Evolutionary conservation across 2,888 invertebrate species (phyloP), one percentile per base, ranked within the genome.

Genomic region (Sphaeridia pumilis): DNA sequence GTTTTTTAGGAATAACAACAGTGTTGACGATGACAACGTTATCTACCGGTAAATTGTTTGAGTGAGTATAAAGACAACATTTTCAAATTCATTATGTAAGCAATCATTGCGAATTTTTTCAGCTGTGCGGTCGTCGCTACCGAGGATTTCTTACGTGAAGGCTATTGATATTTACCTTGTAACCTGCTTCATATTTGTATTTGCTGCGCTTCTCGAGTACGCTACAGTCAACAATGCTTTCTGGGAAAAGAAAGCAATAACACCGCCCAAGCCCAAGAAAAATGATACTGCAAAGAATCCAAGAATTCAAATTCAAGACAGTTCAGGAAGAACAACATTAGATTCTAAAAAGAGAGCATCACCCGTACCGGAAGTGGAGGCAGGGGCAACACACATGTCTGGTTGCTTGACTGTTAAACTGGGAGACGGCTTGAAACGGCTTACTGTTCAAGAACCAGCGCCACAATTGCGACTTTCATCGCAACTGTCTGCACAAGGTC

Each of bases 1-100:
- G 24, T 27, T 34, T 60, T 66, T 2, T 67, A 76, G 76, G 77
- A 31, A 77, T 77, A 50, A 77, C 77, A 10, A 77, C 77, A 3
- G 77, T 78, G 34, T 68, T 77, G 50, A 77, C 77, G 2, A 77
- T 77, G 77, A 77, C 77, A 2, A 77, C 77, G 3, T 77, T 77
- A 1, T 49, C 49, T 27, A 49, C 43, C 22, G 42, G 49, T 49
- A 43, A 49, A 34, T 31, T 31, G 31, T 10, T 31, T 14, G 14
- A 10, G 7, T 31, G 10, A 31, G 31, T 31, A 14, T 31, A 31
- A 31, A 31, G 10, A 31, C 7, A 31, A 14, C 31, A 31, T 31
- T 31, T 10, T 31, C n/a, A n/a, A n/a, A n/a, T n/a, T n/a, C n/a
- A 31, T 14, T 31, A 31, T 14, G 14, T 31, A 31, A 31, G 31